Evolutionary conservation across 2,797 vertebrate genomes (phyloP).

Genomic region (Arnoldichthys spilopterus): DNA sequence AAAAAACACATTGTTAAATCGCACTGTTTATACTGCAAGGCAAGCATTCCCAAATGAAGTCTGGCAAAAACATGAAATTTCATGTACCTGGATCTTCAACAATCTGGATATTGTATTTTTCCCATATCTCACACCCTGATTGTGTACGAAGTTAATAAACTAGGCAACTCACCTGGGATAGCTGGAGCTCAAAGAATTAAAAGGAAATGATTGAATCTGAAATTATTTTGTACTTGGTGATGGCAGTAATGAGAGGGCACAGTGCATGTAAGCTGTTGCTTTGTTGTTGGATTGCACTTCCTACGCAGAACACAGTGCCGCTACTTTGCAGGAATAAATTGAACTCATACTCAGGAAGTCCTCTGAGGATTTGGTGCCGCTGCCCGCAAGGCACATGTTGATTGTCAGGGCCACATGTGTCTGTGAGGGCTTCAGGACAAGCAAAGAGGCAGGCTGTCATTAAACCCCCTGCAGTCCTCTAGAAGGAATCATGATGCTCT

Average conservation of each 20-base stretch:
- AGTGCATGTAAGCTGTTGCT: not conserved
- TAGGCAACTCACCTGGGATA: not conserved
- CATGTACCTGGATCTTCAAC: too few species aligned
- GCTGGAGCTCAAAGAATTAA: not conserved
- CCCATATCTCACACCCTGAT: not conserved
- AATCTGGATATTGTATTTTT: too few species aligned
- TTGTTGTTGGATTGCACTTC: not conserved
- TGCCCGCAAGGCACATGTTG: conserved; percentile 45
- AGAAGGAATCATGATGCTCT: conserved; percentile 50
- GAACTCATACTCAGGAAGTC: conserved; percentile 34
- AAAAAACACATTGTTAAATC: too few species aligned
- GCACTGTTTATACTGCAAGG: too few species aligned
- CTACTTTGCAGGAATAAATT: conserved; percentile 9
- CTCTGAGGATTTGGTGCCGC: conserved; percentile 6
- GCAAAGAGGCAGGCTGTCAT: conserved; percentile 48
- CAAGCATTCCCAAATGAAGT: too few species aligned
- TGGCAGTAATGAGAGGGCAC: not conserved
- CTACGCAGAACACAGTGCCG: not conserved
- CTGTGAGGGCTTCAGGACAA: conserved; percentile 22
- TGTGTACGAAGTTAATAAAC: not conserved
- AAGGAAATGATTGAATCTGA: not conserved
- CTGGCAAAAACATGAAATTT: too few species aligned
- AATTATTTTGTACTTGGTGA: conserved; percentile 17
- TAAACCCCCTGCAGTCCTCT: conserved; percentile 32
- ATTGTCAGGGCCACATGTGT: conserved; percentile 42